These are phyloP conservation scores for Pseudomyrmex flavicornis DNA, from an alignment of 1,140 invertebrate genomes.

Conservation along the genomic window DNA sequence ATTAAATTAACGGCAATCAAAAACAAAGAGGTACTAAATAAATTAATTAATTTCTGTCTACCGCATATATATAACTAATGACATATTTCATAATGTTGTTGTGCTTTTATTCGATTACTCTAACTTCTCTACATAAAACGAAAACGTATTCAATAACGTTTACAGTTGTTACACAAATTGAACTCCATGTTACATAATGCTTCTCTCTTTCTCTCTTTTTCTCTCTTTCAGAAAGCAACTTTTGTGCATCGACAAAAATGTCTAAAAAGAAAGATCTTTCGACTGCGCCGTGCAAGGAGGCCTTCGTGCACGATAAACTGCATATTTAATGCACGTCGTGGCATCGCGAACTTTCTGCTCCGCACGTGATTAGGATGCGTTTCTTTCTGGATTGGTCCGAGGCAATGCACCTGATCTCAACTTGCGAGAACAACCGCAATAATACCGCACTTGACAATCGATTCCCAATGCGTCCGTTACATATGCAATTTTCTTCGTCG, in stretches of 20 bases:
- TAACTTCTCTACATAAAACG: not conserved
- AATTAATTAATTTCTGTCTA: constrained; percentile 42
- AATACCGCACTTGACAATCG: constrained; percentile 46
- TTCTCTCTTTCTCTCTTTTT: not conserved
- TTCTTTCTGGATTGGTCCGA: constrained; percentile 34
- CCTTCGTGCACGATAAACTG: constrained; percentile 22
- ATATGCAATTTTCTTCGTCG: constrained; percentile 37
- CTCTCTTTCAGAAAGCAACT: not conserved
- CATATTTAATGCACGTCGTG: constrained; percentile 46
- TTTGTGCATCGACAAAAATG: not conserved
- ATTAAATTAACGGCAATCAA: constrained; percentile 32
- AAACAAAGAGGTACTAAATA: constrained; percentile 16
- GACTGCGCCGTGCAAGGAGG: constrained; percentile 5
- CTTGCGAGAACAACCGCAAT: constrained; percentile 33
- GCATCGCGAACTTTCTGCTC: constrained; percentile 42
- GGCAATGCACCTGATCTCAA: constrained; percentile 44
- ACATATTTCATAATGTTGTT: not conserved
- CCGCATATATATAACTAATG: not conserved
- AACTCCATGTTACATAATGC: not conserved
- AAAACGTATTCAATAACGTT: not conserved
- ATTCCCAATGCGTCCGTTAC: constrained; percentile 25
- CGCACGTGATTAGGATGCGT: constrained; percentile 64
- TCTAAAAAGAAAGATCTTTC: not conserved
- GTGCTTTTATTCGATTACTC: too few relatives aligned
- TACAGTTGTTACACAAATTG: not conserved